Evolutionary conservation across 2,888 invertebrate species (phyloP), one percentile per base, ranked within the genome.

Genomic region (Polyommatus iphigenia): DNA sequence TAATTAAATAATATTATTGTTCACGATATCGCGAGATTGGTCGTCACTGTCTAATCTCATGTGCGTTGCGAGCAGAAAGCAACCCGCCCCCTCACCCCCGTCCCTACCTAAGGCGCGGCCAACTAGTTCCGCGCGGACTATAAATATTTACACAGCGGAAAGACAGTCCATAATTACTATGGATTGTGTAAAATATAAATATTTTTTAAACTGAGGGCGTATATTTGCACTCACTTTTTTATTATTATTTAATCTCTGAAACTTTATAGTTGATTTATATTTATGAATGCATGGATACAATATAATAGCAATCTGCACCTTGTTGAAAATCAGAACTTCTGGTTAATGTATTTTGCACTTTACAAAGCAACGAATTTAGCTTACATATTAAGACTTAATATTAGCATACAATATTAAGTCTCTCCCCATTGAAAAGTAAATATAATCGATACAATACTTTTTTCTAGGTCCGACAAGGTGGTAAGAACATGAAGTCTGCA

Each of bases 401-500:
- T n/a, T n/a, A n/a, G n/a, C n/a, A n/a, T n/a, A n/a, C n/a, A n/a
- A n/a, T n/a, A 46, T 46, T 46, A 46, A 46, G 46, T 46, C 13
- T 8, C 46, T 41, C 41, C 0, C 41, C 36, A 13, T 46, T 46
- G 13, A 46, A 46, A 10, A 46, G 46, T 18, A 54, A 54, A 54
- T 18, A 54, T 54, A 5, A 54, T 54, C 0, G 4, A 54, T 18
- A 18, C 54, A 18, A 29, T 71, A 20, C 54, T 41, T 77, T 78
- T 80, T 80, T 77, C 72, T 77, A 93, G 93, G 93, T 93, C 62
- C 91, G 92, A 4, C 93, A 93, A 87, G 93, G 93, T 29, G 92
- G 93, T 71, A 93, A 89, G 84, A 93, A 93, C 80, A 85, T 94
- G 83, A 92, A 90, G 82, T 92, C 93, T 8, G 93, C 93, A 20